phyloP scores from a whole-genome alignment of 1,140 invertebrate genomes.

The Brachionus asplanchnoidis region DNA sequence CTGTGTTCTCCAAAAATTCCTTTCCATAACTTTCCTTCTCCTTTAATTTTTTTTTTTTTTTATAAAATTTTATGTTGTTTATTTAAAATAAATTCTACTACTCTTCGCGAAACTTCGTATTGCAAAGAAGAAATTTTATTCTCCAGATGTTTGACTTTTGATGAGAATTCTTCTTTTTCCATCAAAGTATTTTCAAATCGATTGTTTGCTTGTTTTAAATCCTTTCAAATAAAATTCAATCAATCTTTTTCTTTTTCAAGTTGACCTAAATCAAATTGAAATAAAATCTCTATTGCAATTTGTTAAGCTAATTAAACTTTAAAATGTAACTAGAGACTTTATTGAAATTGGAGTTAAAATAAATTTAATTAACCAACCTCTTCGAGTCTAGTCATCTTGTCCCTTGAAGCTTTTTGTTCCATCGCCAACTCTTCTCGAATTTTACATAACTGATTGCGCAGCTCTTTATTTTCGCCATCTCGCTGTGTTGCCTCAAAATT shows the following conservation, averaged over 20 bases:
- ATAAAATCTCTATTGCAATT: neutral
- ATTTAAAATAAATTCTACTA: neutral
- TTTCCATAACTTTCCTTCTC: neutral
- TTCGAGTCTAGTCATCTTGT: constrained; percentile 22
- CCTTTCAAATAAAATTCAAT: neutral
- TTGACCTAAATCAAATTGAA: neutral
- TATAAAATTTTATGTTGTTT: neutral
- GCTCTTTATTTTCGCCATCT: neutral
- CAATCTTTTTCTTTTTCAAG: neutral
- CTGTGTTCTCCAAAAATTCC: neutral
- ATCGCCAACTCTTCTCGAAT: neutral
- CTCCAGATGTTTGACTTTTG: neutral
- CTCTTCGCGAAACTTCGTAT: neutral
- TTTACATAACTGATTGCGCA: neutral
- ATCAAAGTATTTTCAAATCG: neutral
- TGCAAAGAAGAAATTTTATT: neutral
- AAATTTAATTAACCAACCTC: constrained; percentile 23
- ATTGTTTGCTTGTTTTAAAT: neutral
- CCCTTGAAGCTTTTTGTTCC: constrained; percentile 1
- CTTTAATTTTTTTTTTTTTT: neutral
- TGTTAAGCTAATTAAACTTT: neutral
- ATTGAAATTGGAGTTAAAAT: neutral
- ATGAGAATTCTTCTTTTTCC: constrained; percentile 25
- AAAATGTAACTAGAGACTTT: neutral
- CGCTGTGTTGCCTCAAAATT: neutral